Percentiles rank a stretch among this genome's conserved stretches.
These are phyloP conservation scores for Cactoblastis cactorum DNA, from an alignment of 2,888 invertebrate species.

Conservation along the genomic window DNA sequence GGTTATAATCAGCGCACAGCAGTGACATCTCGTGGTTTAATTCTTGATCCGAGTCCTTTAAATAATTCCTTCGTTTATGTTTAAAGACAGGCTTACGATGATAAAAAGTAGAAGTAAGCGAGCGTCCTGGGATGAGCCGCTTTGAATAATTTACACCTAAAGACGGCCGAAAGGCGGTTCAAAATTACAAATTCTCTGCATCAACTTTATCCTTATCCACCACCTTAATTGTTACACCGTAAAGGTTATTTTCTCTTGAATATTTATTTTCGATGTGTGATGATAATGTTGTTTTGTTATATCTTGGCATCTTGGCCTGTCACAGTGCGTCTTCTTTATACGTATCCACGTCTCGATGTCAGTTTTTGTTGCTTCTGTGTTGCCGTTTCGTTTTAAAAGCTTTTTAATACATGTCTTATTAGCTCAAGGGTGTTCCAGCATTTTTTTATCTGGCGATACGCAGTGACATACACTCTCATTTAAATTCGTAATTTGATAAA, in stretches of 20 bases:
- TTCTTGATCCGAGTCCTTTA: constrained; percentile 51
- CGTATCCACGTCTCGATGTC: constrained; percentile 55
- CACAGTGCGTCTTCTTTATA: constrained; percentile 55
- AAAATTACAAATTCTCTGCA: constrained; percentile 30
- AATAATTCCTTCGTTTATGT: constrained; percentile 63
- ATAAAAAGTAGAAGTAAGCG: constrained; percentile 59
- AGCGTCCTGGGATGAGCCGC: constrained; percentile 58
- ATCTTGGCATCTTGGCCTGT: constrained; percentile 53
- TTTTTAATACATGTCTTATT: constrained; percentile 55
- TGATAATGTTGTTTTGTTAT: constrained; percentile 35
- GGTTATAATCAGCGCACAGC: constrained; percentile 42
- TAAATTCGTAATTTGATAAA: constrained; percentile 9
- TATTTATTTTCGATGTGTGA: constrained; percentile 15
- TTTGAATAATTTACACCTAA: constrained; percentile 76
- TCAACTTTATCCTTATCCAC: constrained; percentile 8
- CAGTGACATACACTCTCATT: constrained; percentile 8
- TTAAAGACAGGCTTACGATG: constrained; percentile 58
- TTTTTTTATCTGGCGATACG: constrained; percentile 12
- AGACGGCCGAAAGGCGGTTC: constrained; percentile 52
- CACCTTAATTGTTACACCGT: constrained; percentile 24
- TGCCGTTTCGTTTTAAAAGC: constrained; percentile 47
- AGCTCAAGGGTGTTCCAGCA: constrained; percentile 37
- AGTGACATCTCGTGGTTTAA: constrained; percentile 50
- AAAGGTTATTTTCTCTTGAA: constrained; percentile 26
- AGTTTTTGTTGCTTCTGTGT: constrained; percentile 51